phyloP scores from a whole-genome alignment of 2,113 vertebrate genomes.

The Haemorhous mexicanus region DNA sequence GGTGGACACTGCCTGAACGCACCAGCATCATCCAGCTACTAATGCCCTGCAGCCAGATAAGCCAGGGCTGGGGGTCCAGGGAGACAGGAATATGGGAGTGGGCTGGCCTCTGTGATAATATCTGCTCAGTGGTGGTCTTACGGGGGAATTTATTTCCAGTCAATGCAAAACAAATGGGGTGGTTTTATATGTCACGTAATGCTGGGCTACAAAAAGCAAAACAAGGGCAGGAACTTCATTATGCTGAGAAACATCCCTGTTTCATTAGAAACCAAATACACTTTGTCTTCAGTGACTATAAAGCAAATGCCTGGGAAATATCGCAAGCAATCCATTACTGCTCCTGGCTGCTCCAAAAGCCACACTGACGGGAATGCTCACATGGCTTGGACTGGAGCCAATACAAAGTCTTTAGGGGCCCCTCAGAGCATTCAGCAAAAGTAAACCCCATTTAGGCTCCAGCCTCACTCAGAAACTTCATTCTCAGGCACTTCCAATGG shows the following conservation, averaged over 20 bases:
- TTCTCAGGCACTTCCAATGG: not conserved
- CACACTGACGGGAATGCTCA: not conserved
- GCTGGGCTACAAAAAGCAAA: conserved; percentile 16
- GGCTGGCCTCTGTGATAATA: not conserved
- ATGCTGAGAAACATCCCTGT: not conserved
- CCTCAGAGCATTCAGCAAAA: not conserved
- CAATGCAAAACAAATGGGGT: conserved; percentile 37
- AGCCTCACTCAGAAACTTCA: not conserved
- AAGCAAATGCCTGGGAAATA: conserved; percentile 50
- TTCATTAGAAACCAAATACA: conserved; percentile 25
- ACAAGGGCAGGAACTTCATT: conserved; percentile 32
- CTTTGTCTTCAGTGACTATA: conserved; percentile 29
- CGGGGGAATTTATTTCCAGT: not conserved
- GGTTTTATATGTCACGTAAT: not conserved
- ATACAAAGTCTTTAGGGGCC: not conserved
- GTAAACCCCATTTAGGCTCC: not conserved
- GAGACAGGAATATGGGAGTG: not conserved
- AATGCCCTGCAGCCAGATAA: not conserved
- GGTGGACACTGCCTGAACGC: not conserved
- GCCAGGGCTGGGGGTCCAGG: not conserved
- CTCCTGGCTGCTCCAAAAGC: not conserved
- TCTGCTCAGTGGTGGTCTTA: conserved; percentile 37
- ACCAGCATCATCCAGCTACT: not conserved
- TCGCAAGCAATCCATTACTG: conserved; percentile 2
- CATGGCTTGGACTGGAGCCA: not conserved